Evolutionary conservation across 2,113 vertebrate genomes (phyloP).

Genomic region (Talpa occidentalis): DNA sequence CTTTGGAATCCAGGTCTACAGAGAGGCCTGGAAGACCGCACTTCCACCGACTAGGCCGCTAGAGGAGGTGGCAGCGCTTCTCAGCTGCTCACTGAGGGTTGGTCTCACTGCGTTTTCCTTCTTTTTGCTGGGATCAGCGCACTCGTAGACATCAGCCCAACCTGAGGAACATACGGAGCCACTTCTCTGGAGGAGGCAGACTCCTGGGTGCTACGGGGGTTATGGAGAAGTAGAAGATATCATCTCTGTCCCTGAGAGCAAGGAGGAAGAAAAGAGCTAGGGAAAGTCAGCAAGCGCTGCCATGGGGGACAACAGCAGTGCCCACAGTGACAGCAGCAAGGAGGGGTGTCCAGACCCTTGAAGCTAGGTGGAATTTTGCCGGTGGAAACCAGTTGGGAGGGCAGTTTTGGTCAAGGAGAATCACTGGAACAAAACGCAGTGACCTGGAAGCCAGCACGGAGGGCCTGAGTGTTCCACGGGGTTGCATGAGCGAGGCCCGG

Average conservation of each 20-base stretch:
- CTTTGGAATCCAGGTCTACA: background rate
- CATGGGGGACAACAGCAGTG: background rate
- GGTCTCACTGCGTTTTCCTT: background rate
- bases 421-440: no score
- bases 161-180: slow-evolving; percentile 1
- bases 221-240: background rate
- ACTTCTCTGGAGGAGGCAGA: background rate
- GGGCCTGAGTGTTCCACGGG: no score
- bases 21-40: background rate
- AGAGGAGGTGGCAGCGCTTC: no score
- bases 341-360: background rate
- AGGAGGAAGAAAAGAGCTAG: slow-evolving; percentile 13
- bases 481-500: no score
- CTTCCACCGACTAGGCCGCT: no score
- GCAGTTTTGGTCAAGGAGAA: no score
- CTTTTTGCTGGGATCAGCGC: slow-evolving; percentile 9
- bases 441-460: no score
- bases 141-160: background rate
- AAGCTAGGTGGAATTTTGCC: no score
- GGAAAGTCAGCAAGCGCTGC: background rate
- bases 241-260: background rate
- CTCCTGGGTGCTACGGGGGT: background rate
- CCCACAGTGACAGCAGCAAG: background rate
- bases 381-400: no score
- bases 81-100: no score